Conservation (phyloP, 2,797 vertebrate genomes). For the Ciconia nigra region DNA sequence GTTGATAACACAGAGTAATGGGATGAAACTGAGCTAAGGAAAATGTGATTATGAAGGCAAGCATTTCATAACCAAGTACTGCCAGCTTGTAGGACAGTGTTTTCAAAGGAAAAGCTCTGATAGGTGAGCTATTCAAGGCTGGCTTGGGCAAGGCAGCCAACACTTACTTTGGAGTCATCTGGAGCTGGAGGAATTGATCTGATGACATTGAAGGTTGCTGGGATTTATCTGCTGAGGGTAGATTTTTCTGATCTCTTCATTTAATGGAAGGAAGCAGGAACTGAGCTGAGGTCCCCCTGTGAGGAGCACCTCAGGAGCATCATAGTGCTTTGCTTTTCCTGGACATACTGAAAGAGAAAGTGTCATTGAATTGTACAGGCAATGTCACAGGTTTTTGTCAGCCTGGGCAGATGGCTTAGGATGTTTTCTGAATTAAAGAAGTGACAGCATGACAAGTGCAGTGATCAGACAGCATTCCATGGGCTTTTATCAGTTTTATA, state of each 20-base stretch:
- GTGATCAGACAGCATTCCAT: neutral
- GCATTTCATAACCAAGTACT: neutral
- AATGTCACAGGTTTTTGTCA: neutral
- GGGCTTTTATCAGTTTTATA: neutral
- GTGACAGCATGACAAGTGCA: neutral
- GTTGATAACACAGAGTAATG: neutral
- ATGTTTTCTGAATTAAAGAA: neutral
- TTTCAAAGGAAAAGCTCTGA: neutral
- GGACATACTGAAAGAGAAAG: neutral
- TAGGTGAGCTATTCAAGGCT: neutral
- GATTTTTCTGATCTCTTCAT: neutral
- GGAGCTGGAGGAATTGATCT: neutral
- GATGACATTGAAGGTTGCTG: neutral
- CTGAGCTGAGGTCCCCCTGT: neutral
- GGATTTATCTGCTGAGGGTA: neutral
- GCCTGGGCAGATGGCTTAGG: neutral
- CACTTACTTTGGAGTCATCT: neutral
- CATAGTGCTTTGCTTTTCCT: neutral
- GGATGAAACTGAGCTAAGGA: neutral
- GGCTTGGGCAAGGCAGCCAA: neutral
- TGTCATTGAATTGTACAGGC: neutral
- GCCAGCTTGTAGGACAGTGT: neutral
- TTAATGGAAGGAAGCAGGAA: neutral
- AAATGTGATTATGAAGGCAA: neutral
- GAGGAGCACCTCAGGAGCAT: neutral